These are phyloP conservation scores for Triplophysa rosa DNA, from an alignment of 2,113 vertebrate species.

Conservation along the genomic window DNA sequence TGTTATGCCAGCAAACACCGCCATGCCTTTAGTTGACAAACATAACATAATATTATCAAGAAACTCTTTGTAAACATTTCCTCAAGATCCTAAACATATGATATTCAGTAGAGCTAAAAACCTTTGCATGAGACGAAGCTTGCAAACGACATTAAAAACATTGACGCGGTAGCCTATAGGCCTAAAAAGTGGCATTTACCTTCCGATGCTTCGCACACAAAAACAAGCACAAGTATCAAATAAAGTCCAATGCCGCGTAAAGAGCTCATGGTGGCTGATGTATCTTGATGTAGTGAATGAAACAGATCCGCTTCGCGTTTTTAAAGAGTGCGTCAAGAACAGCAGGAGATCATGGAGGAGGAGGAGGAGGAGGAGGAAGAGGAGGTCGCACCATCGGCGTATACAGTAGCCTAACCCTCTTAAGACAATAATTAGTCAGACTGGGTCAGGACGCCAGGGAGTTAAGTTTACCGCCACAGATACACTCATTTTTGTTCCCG, in stretches of 20 bases:
- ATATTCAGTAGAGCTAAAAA: too few relatives aligned
- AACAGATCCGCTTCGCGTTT: neutral
- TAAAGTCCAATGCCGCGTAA: neutral
- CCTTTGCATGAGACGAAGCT: too few relatives aligned
- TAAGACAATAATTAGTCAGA: too few relatives aligned
- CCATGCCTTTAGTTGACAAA: neutral
- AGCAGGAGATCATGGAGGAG: neutral
- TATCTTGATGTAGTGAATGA: neutral
- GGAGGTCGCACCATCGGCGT: neutral
- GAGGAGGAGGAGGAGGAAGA: neutral
- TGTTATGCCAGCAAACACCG: neutral
- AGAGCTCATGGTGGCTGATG: neutral
- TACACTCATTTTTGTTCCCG: too few relatives aligned
- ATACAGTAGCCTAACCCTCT: too few relatives aligned
- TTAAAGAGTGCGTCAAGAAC: neutral
- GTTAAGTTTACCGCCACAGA: too few relatives aligned
- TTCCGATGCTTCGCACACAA: neutral
- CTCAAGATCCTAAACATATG: too few relatives aligned
- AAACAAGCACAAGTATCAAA: constrained; percentile 5
- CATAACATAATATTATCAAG: neutral
- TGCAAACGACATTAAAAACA: neutral
- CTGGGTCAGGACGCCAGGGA: too few relatives aligned
- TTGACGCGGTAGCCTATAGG: neutral
- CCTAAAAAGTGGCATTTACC: constrained; percentile 4
- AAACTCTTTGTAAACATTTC: too few relatives aligned